Base-by-base conservation (phyloP, 2,888 invertebrate genomes). In the Argyresthia goedartella region DNA sequence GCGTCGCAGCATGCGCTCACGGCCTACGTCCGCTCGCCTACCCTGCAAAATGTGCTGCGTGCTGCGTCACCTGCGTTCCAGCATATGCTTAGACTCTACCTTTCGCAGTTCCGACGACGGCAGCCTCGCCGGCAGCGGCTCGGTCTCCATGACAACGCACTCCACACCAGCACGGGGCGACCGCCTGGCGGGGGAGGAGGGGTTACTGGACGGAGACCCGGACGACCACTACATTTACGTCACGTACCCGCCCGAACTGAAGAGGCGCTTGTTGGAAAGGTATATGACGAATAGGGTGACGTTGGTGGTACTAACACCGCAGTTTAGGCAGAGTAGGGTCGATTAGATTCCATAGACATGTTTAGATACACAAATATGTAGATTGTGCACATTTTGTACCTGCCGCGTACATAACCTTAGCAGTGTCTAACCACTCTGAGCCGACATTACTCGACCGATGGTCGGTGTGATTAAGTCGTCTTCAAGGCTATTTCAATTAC, bases 191-290 rank as follows among this genome's bases (percentile, higher is more conserved):
- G 68, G 66, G 15, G 82, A 81, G 25, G 84, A 85, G 54, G 76
- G 73, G 8, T 56, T 78, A 55, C 59, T 80, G 25, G 86, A 84
- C 60, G 69, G 71, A 1, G 89, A 89, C 55, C 89, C 89, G 67
- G 92, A 91, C 73, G 92, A 92, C 76, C 92, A 93, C 73, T 95
- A 95, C 76, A 95, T 95, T 68, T 95, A 95, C 79, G 95, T 95
- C 62, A 93, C 94, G 52, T 95, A 95, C 88, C 95, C 95, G 61
- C 94, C 94, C 42, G 95, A 95, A 77, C 88, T 95, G 57, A 95
- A 95, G 78, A 90, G 94, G 65, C 88, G 95, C 59, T 89, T 95
- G 65, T 88, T 95, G 62, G 95, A 95, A 87, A 93, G 93, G 93
- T 93, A 89, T 73, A 78, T 70, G 54, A 63, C 70, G 50, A 78